These are phyloP conservation scores for Vulpes lagopus DNA, from an alignment of 2,113 vertebrate species.

Conservation along the genomic window DNA sequence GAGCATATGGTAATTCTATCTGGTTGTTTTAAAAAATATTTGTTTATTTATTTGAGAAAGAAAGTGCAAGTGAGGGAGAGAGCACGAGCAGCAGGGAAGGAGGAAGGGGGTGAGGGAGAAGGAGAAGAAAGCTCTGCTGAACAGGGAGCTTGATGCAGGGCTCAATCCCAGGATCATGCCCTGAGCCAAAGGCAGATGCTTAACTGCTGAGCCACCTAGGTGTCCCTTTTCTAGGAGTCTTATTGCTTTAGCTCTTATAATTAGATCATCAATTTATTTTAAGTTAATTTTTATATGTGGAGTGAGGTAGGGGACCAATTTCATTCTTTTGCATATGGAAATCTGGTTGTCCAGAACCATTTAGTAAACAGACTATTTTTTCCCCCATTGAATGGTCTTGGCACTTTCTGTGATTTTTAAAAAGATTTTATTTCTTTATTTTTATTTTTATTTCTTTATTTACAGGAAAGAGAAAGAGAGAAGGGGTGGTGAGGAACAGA, in stretches of 20 bases:
- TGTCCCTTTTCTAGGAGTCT: background rate
- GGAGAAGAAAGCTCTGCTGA: no score
- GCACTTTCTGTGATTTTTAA: background rate
- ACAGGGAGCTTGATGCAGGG: no score
- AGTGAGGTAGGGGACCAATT: background rate
- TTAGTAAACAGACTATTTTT: background rate
- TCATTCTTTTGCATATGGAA: background rate
- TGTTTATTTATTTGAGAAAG: no score
- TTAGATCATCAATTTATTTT: background rate
- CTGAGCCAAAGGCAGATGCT: no score
- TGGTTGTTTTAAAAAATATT: no score
- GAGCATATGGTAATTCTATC: constrained; percentile 21
- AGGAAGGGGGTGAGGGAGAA: no score
- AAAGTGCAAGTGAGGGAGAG: no score
- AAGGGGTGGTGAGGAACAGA: no score
- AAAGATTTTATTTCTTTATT: background rate
- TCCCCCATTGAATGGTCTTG: background rate
- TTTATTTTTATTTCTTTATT: no score
- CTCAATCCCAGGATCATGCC: no score
- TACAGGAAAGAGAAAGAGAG: background rate
- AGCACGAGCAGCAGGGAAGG: no score
- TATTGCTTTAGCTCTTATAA: background rate
- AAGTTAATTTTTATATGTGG: background rate
- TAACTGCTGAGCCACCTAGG: no score
- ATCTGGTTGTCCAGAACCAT: background rate